phyloP scores from a whole-genome alignment of 2,888 invertebrate species.

The Hedychridium roseum region DNA sequence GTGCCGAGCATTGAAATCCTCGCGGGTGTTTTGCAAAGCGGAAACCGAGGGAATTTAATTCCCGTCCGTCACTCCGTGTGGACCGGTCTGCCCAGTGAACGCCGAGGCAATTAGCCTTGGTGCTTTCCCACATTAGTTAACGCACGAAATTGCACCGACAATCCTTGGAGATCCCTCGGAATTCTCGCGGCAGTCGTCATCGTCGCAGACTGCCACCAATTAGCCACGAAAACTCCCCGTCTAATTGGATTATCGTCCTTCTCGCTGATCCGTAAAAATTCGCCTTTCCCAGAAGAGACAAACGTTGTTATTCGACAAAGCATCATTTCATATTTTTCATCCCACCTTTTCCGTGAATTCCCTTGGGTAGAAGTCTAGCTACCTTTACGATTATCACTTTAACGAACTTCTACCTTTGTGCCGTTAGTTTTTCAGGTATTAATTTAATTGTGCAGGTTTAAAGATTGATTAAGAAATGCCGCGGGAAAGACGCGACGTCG shows the following conservation, averaged over 20 bases:
- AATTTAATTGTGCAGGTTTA: too few relatives aligned
- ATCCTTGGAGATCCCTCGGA: conserved; percentile 31
- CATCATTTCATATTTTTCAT: neutral
- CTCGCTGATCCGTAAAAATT: conserved; percentile 10
- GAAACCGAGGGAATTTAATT: too few relatives aligned
- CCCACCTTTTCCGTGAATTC: neutral
- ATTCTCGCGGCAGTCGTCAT: conserved; percentile 12
- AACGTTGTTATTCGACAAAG: neutral
- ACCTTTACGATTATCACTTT: too few relatives aligned
- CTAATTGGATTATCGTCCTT: conserved; percentile 30
- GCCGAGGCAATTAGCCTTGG: conserved; percentile 41
- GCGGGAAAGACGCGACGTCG: conserved; percentile 28
- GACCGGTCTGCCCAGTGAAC: too few relatives aligned
- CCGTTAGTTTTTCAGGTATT: too few relatives aligned
- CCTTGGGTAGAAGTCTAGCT: too few relatives aligned
- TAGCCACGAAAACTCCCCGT: conserved; percentile 26
- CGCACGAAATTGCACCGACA: conserved; percentile 37
- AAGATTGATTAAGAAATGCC: conserved; percentile 30
- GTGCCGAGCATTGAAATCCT: too few relatives aligned
- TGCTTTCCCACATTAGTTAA: conserved; percentile 49
- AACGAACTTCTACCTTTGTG: too few relatives aligned
- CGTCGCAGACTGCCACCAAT: conserved; percentile 26
- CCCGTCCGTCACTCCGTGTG: too few relatives aligned
- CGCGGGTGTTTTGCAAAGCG: too few relatives aligned
- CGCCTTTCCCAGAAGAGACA: conserved; percentile 14